Base-by-base conservation (phyloP, 2,113 vertebrate species). In the Setophaga coronata region DNA sequence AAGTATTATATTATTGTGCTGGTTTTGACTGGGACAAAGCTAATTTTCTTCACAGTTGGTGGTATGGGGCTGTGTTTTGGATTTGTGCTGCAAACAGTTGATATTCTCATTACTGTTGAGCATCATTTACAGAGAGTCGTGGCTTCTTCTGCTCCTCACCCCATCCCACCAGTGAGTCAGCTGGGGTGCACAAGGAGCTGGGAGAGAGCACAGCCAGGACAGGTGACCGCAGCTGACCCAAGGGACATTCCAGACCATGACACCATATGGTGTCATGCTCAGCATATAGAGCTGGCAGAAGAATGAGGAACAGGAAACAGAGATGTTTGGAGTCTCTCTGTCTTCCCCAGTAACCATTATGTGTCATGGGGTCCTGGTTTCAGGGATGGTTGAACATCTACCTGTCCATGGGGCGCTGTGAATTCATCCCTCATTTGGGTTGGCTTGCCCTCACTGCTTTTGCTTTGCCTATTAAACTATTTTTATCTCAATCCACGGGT, bases 211-310 rank as follows among this genome's bases (percentile, higher is more conserved):
- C 33, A 67, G 69, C 28, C 28, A 38, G 13, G 29, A 40, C 24
- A 60, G 54, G 24, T 34, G 40, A 60, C 24, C 29, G 19, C 24
- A 47, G 0, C 2, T 12, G 45, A 60, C 8, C 7, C 17, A n/a
- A 29, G 77, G 28, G 16, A 47, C n/a, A 34, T 40, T 76, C 29
- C n/a, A 67, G 9, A 31, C 29, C 19, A 38, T 38, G 36, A 38
- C 36, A 38, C 10, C 36, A 31, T 5, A 12, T 3, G 6, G 13
- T 4, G 3, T 12, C n/a, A 18, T 23, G 70, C 9, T 40, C 29
- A 54, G 34, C 9, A 47, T 2, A 34, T 0, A 31, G 24, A 47
- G 24, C 28, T 15, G n/a, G n/a, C 0, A 1, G 14, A 54, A 47
- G 24, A 45, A 31, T 15, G 53, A 38, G 45, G 33, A 33, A 25